These are phyloP conservation scores for Ciconia boyciana DNA, from an alignment of 2,113 vertebrate species.

Conservation along the genomic window DNA sequence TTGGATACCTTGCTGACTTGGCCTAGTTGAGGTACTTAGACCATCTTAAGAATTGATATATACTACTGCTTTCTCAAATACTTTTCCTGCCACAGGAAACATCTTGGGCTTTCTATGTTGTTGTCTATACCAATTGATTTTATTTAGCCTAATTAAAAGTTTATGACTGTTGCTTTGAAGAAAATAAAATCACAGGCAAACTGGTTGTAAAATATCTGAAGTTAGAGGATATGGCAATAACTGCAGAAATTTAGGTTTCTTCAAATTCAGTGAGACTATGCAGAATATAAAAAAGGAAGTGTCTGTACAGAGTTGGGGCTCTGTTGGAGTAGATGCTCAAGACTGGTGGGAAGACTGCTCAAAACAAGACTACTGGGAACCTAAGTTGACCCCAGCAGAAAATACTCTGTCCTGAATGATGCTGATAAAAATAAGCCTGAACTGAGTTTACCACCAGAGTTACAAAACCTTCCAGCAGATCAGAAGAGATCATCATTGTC, in stretches of 20 bases:
- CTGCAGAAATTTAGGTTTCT: not conserved
- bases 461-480: not conserved
- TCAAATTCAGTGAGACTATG: not conserved
- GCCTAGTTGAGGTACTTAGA: not conserved
- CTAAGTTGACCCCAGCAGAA: not conserved
- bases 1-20: not conserved
- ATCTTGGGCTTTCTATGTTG: not conserved
- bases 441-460: not conserved
- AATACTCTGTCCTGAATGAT: not conserved
- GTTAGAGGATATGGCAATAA: not conserved
- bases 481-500: not conserved
- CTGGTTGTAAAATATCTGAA: not conserved
- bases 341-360: not conserved
- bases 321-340: not conserved
- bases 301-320: not conserved
- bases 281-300: not conserved
- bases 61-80: not conserved
- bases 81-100: not conserved
- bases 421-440: not conserved
- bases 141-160: not conserved
- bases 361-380: not conserved
- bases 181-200: not conserved
- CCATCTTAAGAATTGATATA: not conserved
- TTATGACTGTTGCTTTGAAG: not conserved
- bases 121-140: not conserved